Conservation (phyloP, 2,888 invertebrate genomes). For the Cecidostiba fungosa region DNA sequence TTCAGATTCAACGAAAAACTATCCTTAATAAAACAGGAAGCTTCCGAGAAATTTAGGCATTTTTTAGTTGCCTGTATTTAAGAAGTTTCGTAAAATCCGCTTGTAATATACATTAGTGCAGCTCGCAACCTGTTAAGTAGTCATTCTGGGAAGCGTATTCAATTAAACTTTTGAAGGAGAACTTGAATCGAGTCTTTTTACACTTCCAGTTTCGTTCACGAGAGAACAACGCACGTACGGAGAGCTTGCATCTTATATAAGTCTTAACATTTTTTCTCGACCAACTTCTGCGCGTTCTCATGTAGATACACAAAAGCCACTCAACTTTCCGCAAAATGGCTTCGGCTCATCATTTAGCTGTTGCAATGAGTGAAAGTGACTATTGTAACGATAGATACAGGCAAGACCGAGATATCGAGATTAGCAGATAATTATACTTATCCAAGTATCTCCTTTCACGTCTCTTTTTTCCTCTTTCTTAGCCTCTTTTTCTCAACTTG, state of each 20-base stretch:
- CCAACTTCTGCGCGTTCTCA: neutral
- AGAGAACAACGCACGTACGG: neutral
- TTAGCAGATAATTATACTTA: slow-evolving; percentile 43
- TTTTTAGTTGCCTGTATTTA: no score
- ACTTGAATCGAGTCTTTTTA: neutral
- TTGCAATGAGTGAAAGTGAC: slow-evolving; percentile 8
- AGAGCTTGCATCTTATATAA: neutral
- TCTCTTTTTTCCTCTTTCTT: neutral
- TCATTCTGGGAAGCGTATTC: neutral
- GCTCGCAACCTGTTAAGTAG: no score
- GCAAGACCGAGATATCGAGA: neutral
- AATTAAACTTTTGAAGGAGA: slow-evolving; percentile 26
- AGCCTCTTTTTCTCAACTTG: neutral
- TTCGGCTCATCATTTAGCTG: neutral
- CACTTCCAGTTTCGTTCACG: no score
- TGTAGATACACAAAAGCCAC: neutral
- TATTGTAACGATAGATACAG: slow-evolving; percentile 11
- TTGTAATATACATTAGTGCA: no score
- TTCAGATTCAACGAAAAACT: no score
- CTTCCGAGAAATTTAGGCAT: no score
- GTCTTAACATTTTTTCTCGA: neutral
- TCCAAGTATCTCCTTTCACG: neutral
- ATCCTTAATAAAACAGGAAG: no score
- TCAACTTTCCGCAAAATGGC: slow-evolving; percentile 12
- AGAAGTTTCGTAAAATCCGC: no score